phyloP scores from a whole-genome alignment of 2,888 invertebrate genomes.

The Parnassius apollo region DNA sequence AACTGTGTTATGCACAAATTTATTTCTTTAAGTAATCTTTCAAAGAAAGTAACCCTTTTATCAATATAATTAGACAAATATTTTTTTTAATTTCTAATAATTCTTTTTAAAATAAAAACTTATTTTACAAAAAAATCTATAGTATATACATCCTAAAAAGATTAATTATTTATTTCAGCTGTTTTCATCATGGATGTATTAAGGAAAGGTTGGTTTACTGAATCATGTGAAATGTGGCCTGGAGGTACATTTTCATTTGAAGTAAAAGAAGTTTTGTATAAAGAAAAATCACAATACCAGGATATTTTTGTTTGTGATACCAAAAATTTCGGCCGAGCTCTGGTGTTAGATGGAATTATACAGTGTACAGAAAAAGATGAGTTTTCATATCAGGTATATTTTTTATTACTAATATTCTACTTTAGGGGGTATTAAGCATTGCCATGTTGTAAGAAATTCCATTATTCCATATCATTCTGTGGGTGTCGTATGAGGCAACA shows the following conservation, averaged over 20 bases:
- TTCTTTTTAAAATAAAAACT: too few species aligned
- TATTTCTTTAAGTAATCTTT: too few species aligned
- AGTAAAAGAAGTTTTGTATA: conserved; percentile 89
- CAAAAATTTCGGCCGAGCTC: conserved; percentile 89
- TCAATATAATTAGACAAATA: too few species aligned
- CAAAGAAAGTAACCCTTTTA: too few species aligned
- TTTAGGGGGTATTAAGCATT: background rate
- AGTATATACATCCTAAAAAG: background rate
- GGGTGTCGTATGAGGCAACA: too few species aligned
- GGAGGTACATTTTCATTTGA: conserved; percentile 94
- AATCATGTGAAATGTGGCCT: conserved; percentile 94
- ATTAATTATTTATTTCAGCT: conserved; percentile 17
- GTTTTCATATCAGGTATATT: conserved; percentile 91
- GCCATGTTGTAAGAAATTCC: too few species aligned
- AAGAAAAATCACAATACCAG: conserved; percentile 91
- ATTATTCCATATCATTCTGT: too few species aligned
- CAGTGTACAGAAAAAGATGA: conserved; percentile 98
- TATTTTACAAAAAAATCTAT: too few species aligned
- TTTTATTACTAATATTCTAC: background rate
- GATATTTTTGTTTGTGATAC: conserved; percentile 92
- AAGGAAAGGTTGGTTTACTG: conserved; percentile 95
- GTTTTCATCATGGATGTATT: conserved; percentile 83
- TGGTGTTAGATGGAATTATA: conserved; percentile 97
- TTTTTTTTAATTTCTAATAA: too few species aligned
- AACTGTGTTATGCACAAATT: too few species aligned